Evolutionary conservation across 2,797 vertebrate genomes (phyloP).

Genomic region (Oceanodroma leucorhoa): DNA sequence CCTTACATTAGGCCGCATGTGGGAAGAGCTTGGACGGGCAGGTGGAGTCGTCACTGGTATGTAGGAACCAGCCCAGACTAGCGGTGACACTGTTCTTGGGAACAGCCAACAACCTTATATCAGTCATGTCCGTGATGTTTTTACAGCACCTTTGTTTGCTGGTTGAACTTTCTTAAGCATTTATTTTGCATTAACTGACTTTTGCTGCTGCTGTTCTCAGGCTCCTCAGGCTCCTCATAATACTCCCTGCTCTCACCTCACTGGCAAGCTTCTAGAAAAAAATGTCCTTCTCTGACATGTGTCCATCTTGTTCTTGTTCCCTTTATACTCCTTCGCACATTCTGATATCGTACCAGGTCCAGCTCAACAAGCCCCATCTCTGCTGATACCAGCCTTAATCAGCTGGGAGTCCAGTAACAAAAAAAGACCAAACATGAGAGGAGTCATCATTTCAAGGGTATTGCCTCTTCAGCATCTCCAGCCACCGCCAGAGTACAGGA

Average conservation of each 20-base stretch:
- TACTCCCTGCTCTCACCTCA: neutral
- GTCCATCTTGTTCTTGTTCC: neutral
- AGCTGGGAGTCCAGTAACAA: neutral
- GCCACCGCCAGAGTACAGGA: neutral
- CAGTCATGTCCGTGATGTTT: neutral
- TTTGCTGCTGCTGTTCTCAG: neutral
- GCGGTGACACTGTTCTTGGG: neutral
- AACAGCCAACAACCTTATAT: neutral
- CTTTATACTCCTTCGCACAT: neutral
- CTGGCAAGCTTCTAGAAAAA: neutral
- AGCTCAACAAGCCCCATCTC: neutral
- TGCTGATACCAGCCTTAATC: neutral
- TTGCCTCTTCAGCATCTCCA: neutral
- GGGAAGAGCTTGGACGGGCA: neutral
- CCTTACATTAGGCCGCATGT: rapidly evolving
- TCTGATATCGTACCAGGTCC: neutral
- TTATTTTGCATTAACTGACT: neutral
- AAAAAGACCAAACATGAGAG: neutral
- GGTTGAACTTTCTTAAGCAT: neutral
- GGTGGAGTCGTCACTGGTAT: neutral
- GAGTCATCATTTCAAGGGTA: neutral
- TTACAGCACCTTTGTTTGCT: neutral
- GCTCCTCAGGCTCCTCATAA: neutral
- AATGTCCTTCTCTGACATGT: neutral
- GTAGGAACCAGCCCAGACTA: neutral